phyloP scores from a whole-genome alignment of 2,113 vertebrate species.

The Apeltes quadracus region DNA sequence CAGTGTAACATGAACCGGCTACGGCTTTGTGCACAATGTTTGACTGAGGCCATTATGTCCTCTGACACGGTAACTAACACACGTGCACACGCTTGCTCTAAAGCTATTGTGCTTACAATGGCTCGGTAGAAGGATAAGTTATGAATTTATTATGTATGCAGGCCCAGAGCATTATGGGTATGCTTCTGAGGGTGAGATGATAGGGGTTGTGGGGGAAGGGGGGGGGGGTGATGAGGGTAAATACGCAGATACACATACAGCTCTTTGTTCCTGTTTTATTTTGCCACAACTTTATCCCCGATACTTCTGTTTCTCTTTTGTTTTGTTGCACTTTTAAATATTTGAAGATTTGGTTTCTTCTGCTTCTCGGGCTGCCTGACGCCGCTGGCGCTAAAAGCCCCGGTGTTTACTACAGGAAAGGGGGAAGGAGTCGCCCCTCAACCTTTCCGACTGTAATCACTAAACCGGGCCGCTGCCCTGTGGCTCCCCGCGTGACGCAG shows the following conservation, averaged over 20 bases:
- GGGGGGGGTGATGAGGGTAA: conserved; percentile 33
- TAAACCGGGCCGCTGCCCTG: conserved; percentile 29
- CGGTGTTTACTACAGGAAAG: conserved; percentile 19
- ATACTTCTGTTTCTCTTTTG: conserved; percentile 7
- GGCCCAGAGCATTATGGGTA: conserved; percentile 65
- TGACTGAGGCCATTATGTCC: conserved; percentile 39
- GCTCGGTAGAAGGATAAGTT: conserved; percentile 58
- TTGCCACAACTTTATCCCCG: conserved; percentile 17
- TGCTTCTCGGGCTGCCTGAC: background rate
- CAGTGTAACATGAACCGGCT: conserved; percentile 27
- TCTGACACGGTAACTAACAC: conserved; percentile 19
- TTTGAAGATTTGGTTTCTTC: background rate
- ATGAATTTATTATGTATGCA: conserved; percentile 63
- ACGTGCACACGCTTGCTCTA: conserved; percentile 3
- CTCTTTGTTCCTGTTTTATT: conserved; percentile 41
- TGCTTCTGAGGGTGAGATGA: conserved; percentile 26
- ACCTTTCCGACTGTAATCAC: conserved; percentile 52
- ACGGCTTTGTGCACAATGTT: conserved; percentile 30
- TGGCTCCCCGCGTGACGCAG: conserved; percentile 45
- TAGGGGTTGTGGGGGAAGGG: conserved; percentile 9
- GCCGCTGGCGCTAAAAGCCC: conserved; percentile 20
- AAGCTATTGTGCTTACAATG: conserved; percentile 36
- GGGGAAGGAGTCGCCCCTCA: conserved; percentile 20
- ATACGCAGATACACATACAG: conserved; percentile 55
- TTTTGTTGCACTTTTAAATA: background rate